Percentiles rank a stretch among this genome's conserved stretches.
Conservation (phyloP, 2,888 invertebrate genomes). For the Drosophila melanosoma region DNA sequence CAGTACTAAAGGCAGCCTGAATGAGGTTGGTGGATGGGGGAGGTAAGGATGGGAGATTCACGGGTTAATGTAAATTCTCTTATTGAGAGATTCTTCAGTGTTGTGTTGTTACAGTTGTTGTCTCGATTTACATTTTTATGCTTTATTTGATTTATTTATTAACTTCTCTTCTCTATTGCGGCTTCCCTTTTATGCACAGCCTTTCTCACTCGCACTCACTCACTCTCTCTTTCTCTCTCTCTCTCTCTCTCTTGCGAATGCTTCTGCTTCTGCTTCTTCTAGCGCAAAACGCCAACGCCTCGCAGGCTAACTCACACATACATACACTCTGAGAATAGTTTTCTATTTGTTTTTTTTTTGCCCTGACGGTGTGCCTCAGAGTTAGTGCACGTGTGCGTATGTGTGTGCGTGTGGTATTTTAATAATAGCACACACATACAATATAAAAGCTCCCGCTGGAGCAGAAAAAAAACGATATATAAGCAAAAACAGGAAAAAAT, state of each 20-base stretch:
- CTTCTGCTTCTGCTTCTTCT: slow-evolving; percentile 41
- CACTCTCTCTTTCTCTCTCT: slow-evolving; percentile 6
- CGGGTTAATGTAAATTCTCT: slow-evolving; percentile 34
- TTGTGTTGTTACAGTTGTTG: slow-evolving; percentile 29
- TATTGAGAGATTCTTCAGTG: slow-evolving; percentile 30
- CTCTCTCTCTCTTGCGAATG: slow-evolving; percentile 20
- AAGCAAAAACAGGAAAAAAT: slow-evolving; percentile 57
- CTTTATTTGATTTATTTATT: slow-evolving; percentile 72
- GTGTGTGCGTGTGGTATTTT: slow-evolving; percentile 64
- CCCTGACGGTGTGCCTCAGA: slow-evolving; percentile 22
- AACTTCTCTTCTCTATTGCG: slow-evolving; percentile 36
- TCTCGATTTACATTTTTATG: slow-evolving; percentile 58
- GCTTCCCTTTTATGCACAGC: slow-evolving; percentile 11
- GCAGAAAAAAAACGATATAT: slow-evolving; percentile 28
- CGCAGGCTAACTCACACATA: slow-evolving; percentile 51
- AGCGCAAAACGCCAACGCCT: slow-evolving; percentile 73
- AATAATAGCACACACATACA: slow-evolving; percentile 66
- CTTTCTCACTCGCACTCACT: neutral
- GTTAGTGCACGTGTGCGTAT: slow-evolving; percentile 26
- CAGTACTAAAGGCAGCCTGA: slow-evolving; percentile 1
- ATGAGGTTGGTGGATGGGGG: neutral
- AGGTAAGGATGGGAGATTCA: neutral
- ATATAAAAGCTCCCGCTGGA: slow-evolving; percentile 78
- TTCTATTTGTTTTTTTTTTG: slow-evolving; percentile 31
- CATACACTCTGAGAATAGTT: slow-evolving; percentile 50